Evolutionary conservation across 2,888 invertebrate species (phyloP).

Genomic region (Venusia cambrica): DNA sequence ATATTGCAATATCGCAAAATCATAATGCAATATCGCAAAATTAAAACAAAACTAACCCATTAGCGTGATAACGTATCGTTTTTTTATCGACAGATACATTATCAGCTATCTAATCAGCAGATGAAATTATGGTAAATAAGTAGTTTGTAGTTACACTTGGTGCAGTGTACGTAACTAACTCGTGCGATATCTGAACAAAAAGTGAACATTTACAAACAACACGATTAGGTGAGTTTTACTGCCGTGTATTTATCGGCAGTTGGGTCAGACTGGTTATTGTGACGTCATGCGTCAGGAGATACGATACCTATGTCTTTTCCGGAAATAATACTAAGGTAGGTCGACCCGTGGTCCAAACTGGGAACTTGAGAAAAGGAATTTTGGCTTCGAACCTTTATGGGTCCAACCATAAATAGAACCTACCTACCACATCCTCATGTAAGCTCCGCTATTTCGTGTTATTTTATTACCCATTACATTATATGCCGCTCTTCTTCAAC

Average conservation of each 20-base stretch:
- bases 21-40: slow-evolving; percentile 41
- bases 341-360: too few species aligned
- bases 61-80: slow-evolving; percentile 39
- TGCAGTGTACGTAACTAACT: slow-evolving; percentile 47
- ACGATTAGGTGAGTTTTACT: slow-evolving; percentile 31
- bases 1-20: slow-evolving; percentile 40
- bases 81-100: slow-evolving; percentile 30
- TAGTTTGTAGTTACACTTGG: slow-evolving; percentile 29
- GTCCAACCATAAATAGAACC: too few species aligned
- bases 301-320: too few species aligned
- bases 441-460: too few species aligned
- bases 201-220: slow-evolving; percentile 44
- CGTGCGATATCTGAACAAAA: slow-evolving; percentile 45
- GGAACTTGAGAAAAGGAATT: too few species aligned
- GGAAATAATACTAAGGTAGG: too few species aligned
- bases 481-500: too few species aligned
- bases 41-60: slow-evolving; percentile 43
- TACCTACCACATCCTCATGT: too few species aligned
- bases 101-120: slow-evolving; percentile 50
- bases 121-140: slow-evolving; percentile 66
- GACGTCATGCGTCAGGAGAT: too few species aligned
- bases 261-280: slow-evolving; percentile 1
- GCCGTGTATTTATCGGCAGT: slow-evolving; percentile 23
- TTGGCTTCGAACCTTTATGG: too few species aligned
- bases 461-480: too few species aligned